Percentiles rank a stretch among this genome's conserved stretches.
These are phyloP conservation scores for Tipula unca DNA, from an alignment of 2,888 invertebrate species.

Conservation along the genomic window DNA sequence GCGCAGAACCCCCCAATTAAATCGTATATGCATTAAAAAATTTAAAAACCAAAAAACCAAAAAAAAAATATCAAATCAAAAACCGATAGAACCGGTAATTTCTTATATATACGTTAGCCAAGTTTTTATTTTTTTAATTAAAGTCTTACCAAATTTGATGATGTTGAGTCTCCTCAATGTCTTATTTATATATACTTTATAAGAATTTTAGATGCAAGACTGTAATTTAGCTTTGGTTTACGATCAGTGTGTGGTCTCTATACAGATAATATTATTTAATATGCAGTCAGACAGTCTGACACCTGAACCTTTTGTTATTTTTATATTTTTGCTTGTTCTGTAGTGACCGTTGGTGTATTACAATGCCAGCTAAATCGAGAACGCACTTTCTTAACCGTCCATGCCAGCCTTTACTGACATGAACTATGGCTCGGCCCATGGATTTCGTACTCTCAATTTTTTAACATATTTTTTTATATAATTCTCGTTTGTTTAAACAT, in stretches of 20 bases:
- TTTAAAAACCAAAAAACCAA: no score
- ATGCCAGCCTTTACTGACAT: no score
- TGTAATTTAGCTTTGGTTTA: not conserved
- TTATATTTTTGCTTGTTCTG: no score
- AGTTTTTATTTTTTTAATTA: not conserved
- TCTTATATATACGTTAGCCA: not conserved
- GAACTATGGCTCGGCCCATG: no score
- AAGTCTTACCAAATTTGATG: not conserved
- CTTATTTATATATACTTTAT: not conserved
- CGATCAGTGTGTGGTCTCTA: not conserved
- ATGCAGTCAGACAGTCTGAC: not conserved
- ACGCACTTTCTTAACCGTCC: no score
- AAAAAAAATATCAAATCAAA: not conserved
- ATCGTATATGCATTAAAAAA: not conserved
- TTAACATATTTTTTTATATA: no score
- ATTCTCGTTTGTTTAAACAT: no score
- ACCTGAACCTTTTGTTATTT: not conserved
- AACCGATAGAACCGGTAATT: not conserved
- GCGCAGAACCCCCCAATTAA: not conserved
- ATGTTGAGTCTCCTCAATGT: not conserved
- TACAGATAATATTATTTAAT: not conserved
- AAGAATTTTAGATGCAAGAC: not conserved
- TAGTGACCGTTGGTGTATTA: no score
- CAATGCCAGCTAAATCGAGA: no score
- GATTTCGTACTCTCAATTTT: no score